phyloP scores from a whole-genome alignment of 2,113 vertebrate species.

The Hyaena hyaena region DNA sequence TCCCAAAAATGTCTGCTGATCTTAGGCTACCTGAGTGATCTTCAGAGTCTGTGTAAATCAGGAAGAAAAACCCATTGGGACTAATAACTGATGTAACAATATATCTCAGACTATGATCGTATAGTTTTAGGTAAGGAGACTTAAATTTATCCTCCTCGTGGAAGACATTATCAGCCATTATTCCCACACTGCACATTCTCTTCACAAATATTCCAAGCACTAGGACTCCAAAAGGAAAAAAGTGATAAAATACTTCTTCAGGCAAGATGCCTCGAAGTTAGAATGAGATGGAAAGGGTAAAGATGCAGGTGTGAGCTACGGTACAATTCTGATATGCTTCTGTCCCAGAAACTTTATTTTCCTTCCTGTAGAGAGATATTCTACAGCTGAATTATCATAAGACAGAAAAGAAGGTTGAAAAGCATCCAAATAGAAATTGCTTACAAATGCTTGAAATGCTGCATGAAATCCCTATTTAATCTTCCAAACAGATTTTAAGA shows the following conservation, averaged over 20 bases:
- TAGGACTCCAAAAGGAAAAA: neutral
- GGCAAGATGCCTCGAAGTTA: neutral
- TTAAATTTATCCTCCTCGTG: neutral
- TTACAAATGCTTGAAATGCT: constrained; percentile 73
- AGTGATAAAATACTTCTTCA: neutral
- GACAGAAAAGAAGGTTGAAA: constrained; percentile 61
- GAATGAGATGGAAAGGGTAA: neutral
- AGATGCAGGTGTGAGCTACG: constrained; percentile 31
- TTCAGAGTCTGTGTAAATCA: neutral
- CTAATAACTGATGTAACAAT: neutral
- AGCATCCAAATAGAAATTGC: constrained; percentile 71
- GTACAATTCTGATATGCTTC: constrained; percentile 26
- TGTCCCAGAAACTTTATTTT: constrained; percentile 46
- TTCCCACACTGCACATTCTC: neutral
- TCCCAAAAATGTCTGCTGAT: neutral
- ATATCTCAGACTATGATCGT: neutral
- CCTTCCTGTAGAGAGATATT: constrained; percentile 32
- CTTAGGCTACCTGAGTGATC: neutral
- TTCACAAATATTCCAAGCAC: neutral
- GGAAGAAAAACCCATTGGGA: neutral
- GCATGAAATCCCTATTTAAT: constrained; percentile 75
- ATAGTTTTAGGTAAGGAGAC: neutral
- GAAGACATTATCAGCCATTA: neutral
- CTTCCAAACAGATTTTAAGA: constrained; percentile 70
- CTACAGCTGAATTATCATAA: constrained; percentile 54